Conservation (phyloP, 2,888 invertebrate species). For the Exocentrus adspersus region DNA sequence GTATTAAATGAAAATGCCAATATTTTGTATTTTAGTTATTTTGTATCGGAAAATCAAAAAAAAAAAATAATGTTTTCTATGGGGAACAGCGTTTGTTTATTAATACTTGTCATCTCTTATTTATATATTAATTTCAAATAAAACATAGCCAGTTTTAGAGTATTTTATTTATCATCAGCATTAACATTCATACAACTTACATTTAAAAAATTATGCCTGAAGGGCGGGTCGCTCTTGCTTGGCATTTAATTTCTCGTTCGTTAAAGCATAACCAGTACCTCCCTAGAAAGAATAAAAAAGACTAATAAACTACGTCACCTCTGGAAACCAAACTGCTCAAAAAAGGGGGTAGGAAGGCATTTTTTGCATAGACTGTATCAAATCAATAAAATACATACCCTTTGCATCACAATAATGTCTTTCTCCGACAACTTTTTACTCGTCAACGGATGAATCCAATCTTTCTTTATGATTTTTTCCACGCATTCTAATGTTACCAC, state of each 20-base stretch:
- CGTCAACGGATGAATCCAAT: slow-evolving; percentile 95
- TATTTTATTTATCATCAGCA: slow-evolving; percentile 20
- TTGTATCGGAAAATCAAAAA: slow-evolving; percentile 21
- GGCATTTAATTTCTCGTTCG: slow-evolving; percentile 85
- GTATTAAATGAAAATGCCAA: slow-evolving; percentile 20
- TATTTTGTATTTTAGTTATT: slow-evolving; percentile 34
- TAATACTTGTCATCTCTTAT: slow-evolving; percentile 30
- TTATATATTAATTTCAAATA: slow-evolving; percentile 33
- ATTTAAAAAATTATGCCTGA: slow-evolving; percentile 71
- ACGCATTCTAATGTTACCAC: slow-evolving; percentile 97
- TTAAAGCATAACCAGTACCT: slow-evolving; percentile 92
- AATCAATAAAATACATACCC: slow-evolving; percentile 67
- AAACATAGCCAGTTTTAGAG: slow-evolving; percentile 24
- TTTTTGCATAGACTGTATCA: too few relatives aligned
- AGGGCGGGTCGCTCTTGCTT: slow-evolving; percentile 85
- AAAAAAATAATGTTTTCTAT: slow-evolving; percentile 1
- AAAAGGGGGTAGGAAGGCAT: too few relatives aligned
- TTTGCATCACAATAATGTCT: slow-evolving; percentile 92
- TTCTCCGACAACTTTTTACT: slow-evolving; percentile 84
- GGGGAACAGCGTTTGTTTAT: slow-evolving; percentile 28
- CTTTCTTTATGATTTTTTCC: slow-evolving; percentile 95
- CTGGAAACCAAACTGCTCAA: too few relatives aligned
- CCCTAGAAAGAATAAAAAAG: slow-evolving; percentile 71
- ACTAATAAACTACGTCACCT: too few relatives aligned
- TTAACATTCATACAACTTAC: slow-evolving; percentile 6